These are phyloP conservation scores for Paradoxurus hermaphroditus DNA, from an alignment of 2,113 vertebrate species.

Conservation along the genomic window DNA sequence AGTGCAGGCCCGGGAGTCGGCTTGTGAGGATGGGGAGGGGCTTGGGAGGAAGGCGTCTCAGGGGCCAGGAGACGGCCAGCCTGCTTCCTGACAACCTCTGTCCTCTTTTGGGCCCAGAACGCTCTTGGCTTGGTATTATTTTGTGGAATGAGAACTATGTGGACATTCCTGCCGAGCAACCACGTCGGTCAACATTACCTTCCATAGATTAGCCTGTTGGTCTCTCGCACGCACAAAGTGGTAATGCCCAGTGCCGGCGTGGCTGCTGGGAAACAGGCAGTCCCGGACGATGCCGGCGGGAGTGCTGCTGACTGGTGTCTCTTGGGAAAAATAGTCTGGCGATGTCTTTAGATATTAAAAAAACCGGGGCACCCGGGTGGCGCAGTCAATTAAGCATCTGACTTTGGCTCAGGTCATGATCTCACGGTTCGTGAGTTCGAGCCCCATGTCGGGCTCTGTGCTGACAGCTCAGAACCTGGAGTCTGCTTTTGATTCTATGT, in stretches of 20 bases:
- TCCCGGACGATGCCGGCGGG: accelerated
- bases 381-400: no score
- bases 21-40: neutral
- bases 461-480: no score
- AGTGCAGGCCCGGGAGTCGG: neutral
- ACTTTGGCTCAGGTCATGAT: no score
- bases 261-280: neutral
- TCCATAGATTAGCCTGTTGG: neutral
- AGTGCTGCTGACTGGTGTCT: neutral
- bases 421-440: no score
- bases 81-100: neutral
- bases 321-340: neutral
- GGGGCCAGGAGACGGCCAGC: neutral
- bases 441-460: no score
- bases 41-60: neutral
- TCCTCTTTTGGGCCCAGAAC: neutral
- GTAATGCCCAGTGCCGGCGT: neutral
- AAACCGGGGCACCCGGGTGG: no score
- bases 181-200: neutral
- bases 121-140: neutral
- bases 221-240: neutral
- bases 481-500: no score
- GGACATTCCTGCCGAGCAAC: neutral
- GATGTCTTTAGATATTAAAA: neutral
- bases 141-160: neutral